phyloP scores from a whole-genome alignment of 2,113 vertebrate genomes.

The Heteronetta atricapilla region DNA sequence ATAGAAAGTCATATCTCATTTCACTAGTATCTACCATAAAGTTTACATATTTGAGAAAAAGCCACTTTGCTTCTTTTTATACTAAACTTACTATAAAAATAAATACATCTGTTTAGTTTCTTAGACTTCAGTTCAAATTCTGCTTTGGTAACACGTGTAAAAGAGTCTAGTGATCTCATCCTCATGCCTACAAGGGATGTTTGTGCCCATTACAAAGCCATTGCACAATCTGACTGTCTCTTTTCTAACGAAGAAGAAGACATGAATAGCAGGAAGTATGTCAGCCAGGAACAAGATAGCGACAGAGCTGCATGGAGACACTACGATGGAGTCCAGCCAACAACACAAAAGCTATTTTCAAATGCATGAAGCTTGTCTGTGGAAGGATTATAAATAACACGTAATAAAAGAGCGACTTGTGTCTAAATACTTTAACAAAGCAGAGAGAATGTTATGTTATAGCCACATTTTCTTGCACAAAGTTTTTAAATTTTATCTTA shows the following conservation, averaged over 20 bases:
- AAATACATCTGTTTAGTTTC: neutral
- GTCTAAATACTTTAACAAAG: neutral
- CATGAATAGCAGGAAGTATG: neutral
- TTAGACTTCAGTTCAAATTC: neutral
- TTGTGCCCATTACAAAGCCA: neutral
- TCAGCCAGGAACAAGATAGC: neutral
- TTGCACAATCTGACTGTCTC: neutral
- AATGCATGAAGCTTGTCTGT: neutral
- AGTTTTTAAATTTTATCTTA: neutral
- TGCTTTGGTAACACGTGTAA: neutral
- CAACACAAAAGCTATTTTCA: neutral
- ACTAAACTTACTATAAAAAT: neutral
- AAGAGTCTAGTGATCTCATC: neutral
- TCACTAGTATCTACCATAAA: neutral
- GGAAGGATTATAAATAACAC: neutral
- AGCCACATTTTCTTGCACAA: neutral
- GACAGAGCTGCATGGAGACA: neutral
- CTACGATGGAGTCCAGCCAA: neutral
- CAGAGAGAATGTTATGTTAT: neutral
- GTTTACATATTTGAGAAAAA: neutral
- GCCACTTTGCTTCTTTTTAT: neutral
- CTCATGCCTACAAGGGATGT: neutral
- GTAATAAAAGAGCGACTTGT: neutral
- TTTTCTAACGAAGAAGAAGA: neutral
- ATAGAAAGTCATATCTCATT: neutral